Conservation (phyloP, 2,113 vertebrate genomes). For the Sigmodon hispidus region DNA sequence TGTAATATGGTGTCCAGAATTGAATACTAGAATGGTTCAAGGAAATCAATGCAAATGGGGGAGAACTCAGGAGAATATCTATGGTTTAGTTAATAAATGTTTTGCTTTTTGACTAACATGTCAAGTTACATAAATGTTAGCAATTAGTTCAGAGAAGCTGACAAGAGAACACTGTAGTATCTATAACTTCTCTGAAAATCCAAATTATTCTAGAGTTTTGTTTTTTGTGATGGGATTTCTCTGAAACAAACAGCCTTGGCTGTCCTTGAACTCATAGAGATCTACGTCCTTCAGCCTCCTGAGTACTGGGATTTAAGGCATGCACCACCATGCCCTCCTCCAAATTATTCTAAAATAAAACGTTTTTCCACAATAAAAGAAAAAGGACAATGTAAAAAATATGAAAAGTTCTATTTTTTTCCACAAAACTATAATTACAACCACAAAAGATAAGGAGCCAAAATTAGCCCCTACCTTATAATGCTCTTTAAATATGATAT, state of each 20-base stretch:
- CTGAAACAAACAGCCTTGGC: background rate
- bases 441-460: constrained; percentile 11
- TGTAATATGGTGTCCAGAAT: no score
- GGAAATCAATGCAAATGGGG: background rate
- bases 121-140: background rate
- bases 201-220: background rate
- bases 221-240: background rate
- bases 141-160: background rate
- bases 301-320: background rate
- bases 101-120: background rate
- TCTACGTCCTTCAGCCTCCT: background rate
- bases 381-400: background rate
- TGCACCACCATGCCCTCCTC: background rate
- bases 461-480: background rate
- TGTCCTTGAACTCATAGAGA: background rate
- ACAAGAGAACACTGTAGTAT: background rate
- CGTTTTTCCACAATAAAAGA: background rate
- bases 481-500: constrained; percentile 18
- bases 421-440: background rate
- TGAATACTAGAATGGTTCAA: background rate
- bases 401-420: background rate
- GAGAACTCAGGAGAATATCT: background rate
- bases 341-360: background rate
- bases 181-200: background rate
- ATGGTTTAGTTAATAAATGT: background rate